Evolutionary conservation across 2,888 invertebrate genomes (phyloP), one percentile per base, ranked within the genome.

Genomic region (Neocrepidodera transversa): DNA sequence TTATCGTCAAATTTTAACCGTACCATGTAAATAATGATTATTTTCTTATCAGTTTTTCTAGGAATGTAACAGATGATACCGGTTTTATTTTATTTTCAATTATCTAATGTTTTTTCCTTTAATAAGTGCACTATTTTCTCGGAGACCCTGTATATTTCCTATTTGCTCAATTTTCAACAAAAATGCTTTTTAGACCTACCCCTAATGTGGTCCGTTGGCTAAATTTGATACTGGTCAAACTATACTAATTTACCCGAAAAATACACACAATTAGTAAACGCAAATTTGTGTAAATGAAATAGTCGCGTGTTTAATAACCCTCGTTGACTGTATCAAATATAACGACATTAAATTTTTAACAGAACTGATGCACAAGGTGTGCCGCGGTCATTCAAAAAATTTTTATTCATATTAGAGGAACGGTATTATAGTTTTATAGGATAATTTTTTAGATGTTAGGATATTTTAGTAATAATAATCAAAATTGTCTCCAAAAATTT

Each of bases 341-440:
- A 50, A 40, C 43, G 35, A 53, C 18, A 43, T 43, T 43, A 35
- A 43, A 53, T 16, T 53, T 53, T 53, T 28, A 28, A 43, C 35
- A 32, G 14, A 38, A 59, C 20, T 55, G 62, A 56, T 58, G 61
- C 52, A 54, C 23, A 23, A 57, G 65, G 65, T 63, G 65, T 49
- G 65, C 51, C 50, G 18, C 42, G 23, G 26, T 40, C 52, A 66
- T 61, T 42, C 57, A 23, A 14, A 56, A 53, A 58, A 35, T 58
- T 58, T 58, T n/a, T 28, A 23, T 52, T 32, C 10, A 23, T 50
- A 38, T 35, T n/a, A n/a, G n/a, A 23, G 18, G 43, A 43, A 43
- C 43, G n/a, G n/a, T n/a, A 8, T 18, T 18, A 40, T 40, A 8
- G 40, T 16, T 40, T 40, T 7, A 14, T 14, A 40, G 18, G 7